Evolutionary conservation across 2,113 vertebrate genomes (phyloP).

Genomic region (Mormyrus iriodes): DNA sequence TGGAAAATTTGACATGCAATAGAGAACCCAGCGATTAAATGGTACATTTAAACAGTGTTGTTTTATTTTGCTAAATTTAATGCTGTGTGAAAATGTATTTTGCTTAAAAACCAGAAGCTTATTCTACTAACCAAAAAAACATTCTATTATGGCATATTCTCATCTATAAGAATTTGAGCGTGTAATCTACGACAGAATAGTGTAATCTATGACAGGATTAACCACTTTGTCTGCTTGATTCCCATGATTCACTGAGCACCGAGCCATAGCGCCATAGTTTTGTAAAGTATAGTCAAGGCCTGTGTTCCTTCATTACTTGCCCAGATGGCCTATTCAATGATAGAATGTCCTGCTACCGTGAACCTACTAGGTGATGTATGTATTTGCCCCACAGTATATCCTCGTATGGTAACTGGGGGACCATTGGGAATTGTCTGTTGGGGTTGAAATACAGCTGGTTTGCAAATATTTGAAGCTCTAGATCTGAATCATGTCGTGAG

Average conservation of each 20-base stretch:
- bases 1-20: neutral
- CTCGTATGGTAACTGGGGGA: neutral
- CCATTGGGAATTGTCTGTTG: neutral
- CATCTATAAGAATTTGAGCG: neutral
- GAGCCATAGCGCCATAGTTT: neutral
- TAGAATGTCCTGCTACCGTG: neutral
- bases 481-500: neutral
- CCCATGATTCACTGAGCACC: neutral
- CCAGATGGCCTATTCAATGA: neutral
- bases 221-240: neutral
- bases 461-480: neutral
- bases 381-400: neutral
- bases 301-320: neutral
- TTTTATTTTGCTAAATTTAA: constrained; percentile 12
- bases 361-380: neutral
- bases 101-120: neutral
- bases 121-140: neutral
- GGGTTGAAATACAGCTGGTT: neutral
- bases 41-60: neutral
- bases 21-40: neutral
- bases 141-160: neutral
- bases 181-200: neutral
- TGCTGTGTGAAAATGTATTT: neutral
- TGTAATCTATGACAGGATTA: neutral
- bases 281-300: neutral